Evolutionary conservation across 1,140 invertebrate species (phyloP), one percentile per base, ranked within the genome.

Genomic region (Trichogramma pretiosum): DNA sequence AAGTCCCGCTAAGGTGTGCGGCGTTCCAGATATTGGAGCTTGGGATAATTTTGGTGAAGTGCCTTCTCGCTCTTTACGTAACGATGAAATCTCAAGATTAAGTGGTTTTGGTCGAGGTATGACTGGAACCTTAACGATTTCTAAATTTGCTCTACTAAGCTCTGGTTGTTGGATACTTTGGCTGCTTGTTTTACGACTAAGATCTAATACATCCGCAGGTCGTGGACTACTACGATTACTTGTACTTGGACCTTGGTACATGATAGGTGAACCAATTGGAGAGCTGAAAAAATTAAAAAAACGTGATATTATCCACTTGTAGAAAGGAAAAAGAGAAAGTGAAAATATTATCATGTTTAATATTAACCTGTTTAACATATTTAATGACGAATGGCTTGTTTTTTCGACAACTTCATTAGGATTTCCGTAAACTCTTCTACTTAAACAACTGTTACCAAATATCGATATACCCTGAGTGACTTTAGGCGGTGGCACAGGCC

Each of bases 361-460:
- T n/a, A n/a, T n/a, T n/a, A n/a, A n/a, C n/a, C n/a, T n/a, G n/a
- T n/a, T n/a, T n/a, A n/a, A n/a, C n/a, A n/a, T n/a, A n/a, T n/a
- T n/a, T n/a, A n/a, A n/a, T n/a, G n/a, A n/a, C n/a, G n/a, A n/a
- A n/a, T n/a, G n/a, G n/a, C n/a, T n/a, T n/a, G n/a, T n/a, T n/a
- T n/a, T n/a, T n/a, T n/a, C 65, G 49, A 79, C 68, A 9, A 77
- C 73, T 49, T 83, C 81, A 56, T 83, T 83, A 0, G 82, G 82
- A 64, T 84, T 81, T 0, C 82, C 81, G 53, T 85, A 84, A 5
- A 84, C 77, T 0, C 72, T 82, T 49, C 74, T 79, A 54, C 82
- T 79, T 17, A 5, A 28, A 28, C 24, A 7, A 13, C 74, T 77
- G 23, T 77, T 74, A 1, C 71, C 69, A 58, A 81, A 84, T 35